phyloP scores from a whole-genome alignment of 2,888 invertebrate genomes.

The Ferrisia virgata region DNA sequence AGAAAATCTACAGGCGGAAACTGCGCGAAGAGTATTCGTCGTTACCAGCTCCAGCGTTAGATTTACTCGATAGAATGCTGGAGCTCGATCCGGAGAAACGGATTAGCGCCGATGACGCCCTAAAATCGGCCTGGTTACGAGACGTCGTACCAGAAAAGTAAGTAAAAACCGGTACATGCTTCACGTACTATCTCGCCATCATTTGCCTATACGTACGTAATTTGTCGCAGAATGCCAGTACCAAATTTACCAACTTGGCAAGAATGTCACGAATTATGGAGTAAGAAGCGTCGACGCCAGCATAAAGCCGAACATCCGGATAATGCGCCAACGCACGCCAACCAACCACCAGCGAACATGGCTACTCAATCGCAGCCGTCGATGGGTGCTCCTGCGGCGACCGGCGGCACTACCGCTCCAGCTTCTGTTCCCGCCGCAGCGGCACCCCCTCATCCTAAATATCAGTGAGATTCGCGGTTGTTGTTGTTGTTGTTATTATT shows the following conservation, averaged over 20 bases:
- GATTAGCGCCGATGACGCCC: slow-evolving; percentile 90
- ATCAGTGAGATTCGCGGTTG: slow-evolving; percentile 15
- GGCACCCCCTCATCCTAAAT: not conserved
- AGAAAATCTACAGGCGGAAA: slow-evolving; percentile 82
- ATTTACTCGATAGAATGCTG: slow-evolving; percentile 91
- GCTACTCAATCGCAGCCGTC: slow-evolving; percentile 2
- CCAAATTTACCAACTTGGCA: slow-evolving; percentile 91
- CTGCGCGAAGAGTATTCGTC: slow-evolving; percentile 90
- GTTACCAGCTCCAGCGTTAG: slow-evolving; percentile 84
- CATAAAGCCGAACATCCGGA: slow-evolving; percentile 49
- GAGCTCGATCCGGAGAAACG: slow-evolving; percentile 91
- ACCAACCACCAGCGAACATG: not conserved
- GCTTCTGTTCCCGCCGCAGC: not conserved
- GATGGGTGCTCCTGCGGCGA: not conserved
- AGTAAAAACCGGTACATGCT: too few species aligned
- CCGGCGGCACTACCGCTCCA: not conserved
- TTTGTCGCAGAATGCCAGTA: slow-evolving; percentile 66
- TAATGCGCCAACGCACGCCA: not conserved
- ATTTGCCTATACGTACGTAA: too few species aligned
- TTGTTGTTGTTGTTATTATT: not conserved
- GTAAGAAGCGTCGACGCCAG: slow-evolving; percentile 87
- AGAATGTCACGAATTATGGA: slow-evolving; percentile 99
- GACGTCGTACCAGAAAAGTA: slow-evolving; percentile 86
- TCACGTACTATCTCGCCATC: too few species aligned
- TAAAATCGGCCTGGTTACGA: slow-evolving; percentile 88